Evolutionary conservation across 2,888 invertebrate species (phyloP), one percentile per base, ranked within the genome.

Genomic region (Tupiocoris notatus): DNA sequence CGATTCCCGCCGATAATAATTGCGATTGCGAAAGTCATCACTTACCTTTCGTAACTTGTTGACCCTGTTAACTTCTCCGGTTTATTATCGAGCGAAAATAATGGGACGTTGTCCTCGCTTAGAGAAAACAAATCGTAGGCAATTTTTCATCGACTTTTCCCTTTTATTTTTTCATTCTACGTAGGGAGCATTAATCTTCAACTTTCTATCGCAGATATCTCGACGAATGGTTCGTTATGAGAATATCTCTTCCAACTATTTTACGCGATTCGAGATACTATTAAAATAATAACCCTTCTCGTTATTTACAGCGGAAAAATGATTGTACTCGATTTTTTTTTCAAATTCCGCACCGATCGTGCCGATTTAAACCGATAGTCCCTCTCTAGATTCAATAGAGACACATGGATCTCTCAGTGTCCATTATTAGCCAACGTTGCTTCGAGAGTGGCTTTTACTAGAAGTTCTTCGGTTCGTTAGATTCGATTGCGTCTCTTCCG

Each of bases 361-460:
- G 39, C 39, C 39, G 12, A 39, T 39, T 39, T 39, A 59, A 62
- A 62, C 16, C 20, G 16, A 62, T 17, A 9, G 58, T 17, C 6
- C 12, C 17, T 20, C 9, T 62, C 62, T 20, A 20, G 16, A 62
- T 22, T 21, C 20, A 62, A 22, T 62, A 62, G 20, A 21, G 7
- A 21, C 16, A 20, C 16, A 62, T 20, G 21, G 62, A 62, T 62
- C 22, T 62, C 22, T 62, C 18, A 12, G 2, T 62, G 17, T 17
- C 18, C 59, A 62, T 21, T 20, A 62, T 20, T 39, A 39, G 39
- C 39, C 39, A 7, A 39, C 39, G 18, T 62, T 18, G 59, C 59
- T 22, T 7, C 18, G 20, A 62, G 62, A 20, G 59, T 59, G 20
- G 62, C 62, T 62, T 62, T 20, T 62, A 62, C 22, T 62, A 62